A percentile compares a stretch with the other conserved stretches of the same genome.
These are phyloP conservation scores for Philopedon plagiatum DNA, from an alignment of 2,888 invertebrate genomes.

Conservation along the genomic window DNA sequence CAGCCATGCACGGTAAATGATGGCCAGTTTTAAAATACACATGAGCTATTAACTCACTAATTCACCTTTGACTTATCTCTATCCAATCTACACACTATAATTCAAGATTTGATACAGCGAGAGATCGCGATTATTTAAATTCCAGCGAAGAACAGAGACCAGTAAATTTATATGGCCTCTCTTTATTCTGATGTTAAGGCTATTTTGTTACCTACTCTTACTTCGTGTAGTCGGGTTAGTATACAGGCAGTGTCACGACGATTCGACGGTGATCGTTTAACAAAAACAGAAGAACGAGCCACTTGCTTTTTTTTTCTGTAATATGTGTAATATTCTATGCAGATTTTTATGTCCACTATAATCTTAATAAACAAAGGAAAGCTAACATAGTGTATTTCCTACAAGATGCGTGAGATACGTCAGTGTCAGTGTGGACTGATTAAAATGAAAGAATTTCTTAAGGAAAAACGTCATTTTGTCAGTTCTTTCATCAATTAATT, in stretches of 20 bases:
- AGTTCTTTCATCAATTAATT: no score
- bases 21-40: conserved; percentile 25
- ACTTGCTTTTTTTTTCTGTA: neutral
- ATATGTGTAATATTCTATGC: no score
- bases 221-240: conserved; percentile 4
- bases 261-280: neutral
- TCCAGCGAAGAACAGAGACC: conserved; percentile 25
- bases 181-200: conserved; percentile 12
- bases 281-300: neutral
- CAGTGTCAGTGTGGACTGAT: no score
- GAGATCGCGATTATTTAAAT: conserved; percentile 36
- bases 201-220: conserved; percentile 23
- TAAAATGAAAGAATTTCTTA: no score
- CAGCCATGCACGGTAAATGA: conserved; percentile 16
- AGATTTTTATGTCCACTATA: no score
- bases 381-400: no score
- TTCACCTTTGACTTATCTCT: conserved; percentile 34
- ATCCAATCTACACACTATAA: conserved; percentile 35
- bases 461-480: no score
- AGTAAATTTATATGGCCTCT: conserved; percentile 26
- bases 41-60: conserved; percentile 36
- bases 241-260: neutral
- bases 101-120: conserved; percentile 28
- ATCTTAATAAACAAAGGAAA: no score
- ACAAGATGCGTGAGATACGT: no score